These are phyloP conservation scores for Burhinus oedicnemus DNA, from an alignment of 2,113 vertebrate genomes.

Conservation along the genomic window DNA sequence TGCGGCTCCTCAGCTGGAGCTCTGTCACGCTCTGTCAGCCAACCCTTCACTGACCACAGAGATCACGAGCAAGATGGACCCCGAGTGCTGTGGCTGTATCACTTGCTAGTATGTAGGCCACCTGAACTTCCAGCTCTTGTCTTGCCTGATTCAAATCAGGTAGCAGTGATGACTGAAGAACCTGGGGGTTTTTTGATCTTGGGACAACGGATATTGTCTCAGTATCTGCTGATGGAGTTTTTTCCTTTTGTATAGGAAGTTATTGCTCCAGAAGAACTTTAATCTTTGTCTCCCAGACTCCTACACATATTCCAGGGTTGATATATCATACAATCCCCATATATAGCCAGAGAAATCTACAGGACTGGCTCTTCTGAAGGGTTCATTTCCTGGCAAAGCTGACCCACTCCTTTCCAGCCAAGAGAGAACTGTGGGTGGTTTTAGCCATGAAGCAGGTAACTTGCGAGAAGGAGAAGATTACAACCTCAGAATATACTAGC, in stretches of 20 bases:
- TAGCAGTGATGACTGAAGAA: neutral
- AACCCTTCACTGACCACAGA: neutral
- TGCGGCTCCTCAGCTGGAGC: neutral
- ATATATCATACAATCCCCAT: neutral
- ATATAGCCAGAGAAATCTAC: neutral
- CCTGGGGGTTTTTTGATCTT: neutral
- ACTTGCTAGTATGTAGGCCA: neutral
- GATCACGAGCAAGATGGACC: rapidly evolving
- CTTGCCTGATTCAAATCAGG: neutral
- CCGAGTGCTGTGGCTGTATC: rapidly evolving
- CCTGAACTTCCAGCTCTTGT: neutral
- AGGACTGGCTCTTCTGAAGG: neutral
- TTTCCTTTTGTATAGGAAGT: neutral
- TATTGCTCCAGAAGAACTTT: neutral
- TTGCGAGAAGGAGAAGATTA: neutral
- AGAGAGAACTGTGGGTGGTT: neutral
- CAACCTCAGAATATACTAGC: neutral
- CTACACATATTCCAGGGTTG: rapidly evolving
- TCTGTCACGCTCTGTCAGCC: neutral
- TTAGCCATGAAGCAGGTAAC: neutral
- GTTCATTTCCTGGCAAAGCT: neutral
- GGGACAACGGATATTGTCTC: rapidly evolving
- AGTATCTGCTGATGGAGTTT: neutral
- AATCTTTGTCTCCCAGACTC: neutral
- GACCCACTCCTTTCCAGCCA: neutral